phyloP scores from a whole-genome alignment of 2,888 invertebrate species.

The Lasioglossum vierecki region DNA sequence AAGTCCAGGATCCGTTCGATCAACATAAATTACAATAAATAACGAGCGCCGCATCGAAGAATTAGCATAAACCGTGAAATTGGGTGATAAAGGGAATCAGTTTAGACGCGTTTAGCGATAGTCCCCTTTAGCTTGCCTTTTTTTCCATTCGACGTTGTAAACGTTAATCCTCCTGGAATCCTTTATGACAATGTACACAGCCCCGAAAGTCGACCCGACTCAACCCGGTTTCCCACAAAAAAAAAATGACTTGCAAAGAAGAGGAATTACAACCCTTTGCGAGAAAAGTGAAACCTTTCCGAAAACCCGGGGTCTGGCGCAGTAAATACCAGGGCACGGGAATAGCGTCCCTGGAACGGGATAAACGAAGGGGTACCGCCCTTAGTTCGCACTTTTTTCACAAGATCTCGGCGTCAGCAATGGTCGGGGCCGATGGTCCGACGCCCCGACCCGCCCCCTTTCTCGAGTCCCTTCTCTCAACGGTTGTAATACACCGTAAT shows the following conservation, averaged over 20 bases:
- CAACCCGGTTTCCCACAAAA: background rate
- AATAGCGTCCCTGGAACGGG: conserved; percentile 2
- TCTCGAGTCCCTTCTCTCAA: conserved; percentile 40
- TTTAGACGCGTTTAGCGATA: conserved; percentile 16
- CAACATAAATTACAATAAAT: conserved; percentile 78
- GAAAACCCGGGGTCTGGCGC: background rate
- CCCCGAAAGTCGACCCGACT: background rate
- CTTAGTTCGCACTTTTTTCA: conserved; percentile 35
- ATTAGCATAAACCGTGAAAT: conserved; percentile 67
- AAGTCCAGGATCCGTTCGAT: conserved; percentile 64
- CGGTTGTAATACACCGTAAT: conserved; percentile 55
- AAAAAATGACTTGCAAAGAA: background rate
- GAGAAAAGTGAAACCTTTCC: background rate
- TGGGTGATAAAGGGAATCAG: conserved; percentile 52
- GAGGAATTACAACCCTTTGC: background rate
- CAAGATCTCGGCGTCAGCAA: conserved; percentile 26
- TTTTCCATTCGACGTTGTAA: background rate
- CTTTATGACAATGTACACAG: background rate
- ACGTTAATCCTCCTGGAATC: conserved; percentile 32
- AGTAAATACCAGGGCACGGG: conserved; percentile 37
- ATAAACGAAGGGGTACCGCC: conserved; percentile 22
- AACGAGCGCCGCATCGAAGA: conserved; percentile 68
- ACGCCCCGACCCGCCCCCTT: conserved; percentile 16
- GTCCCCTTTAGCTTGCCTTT: background rate
- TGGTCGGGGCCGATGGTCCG: conserved; percentile 28